Evolutionary conservation across 2,888 invertebrate genomes (phyloP).

Genomic region (Toxonevra muliebris): DNA sequence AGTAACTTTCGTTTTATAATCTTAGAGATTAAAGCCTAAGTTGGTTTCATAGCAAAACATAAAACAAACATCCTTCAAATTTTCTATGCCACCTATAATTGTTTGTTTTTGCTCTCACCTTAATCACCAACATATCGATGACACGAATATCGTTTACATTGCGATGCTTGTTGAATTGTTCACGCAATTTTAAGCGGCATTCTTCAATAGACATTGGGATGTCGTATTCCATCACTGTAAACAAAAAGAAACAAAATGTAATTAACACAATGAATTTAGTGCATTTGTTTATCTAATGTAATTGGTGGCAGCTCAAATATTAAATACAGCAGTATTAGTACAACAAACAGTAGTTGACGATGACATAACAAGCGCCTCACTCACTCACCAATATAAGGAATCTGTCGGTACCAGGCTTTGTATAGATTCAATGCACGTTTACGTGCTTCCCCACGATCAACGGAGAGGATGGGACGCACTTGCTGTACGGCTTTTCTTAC

Average conservation of each 20-base stretch:
- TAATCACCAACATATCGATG: constrained; percentile 91
- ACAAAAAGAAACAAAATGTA: constrained; percentile 4
- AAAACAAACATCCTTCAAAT: neutral
- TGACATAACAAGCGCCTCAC: constrained; percentile 48
- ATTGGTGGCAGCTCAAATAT: neutral
- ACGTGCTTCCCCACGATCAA: constrained; percentile 79
- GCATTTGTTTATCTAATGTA: too few relatives aligned
- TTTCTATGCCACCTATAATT: too few relatives aligned
- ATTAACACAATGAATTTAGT: neutral
- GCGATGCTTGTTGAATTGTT: constrained; percentile 80
- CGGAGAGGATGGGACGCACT: constrained; percentile 87
- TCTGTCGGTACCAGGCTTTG: constrained; percentile 93
- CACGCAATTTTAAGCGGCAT: constrained; percentile 77
- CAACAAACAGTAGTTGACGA: constrained; percentile 32
- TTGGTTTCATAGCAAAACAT: neutral
- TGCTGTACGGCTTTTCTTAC: constrained; percentile 69
- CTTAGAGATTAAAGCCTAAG: neutral
- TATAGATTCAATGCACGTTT: constrained; percentile 87
- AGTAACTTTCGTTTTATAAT: neutral
- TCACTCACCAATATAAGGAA: constrained; percentile 84
- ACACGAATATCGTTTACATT: constrained; percentile 85
- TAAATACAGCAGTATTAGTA: neutral
- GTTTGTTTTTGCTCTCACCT: constrained; percentile 69
- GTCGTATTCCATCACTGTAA: constrained; percentile 84
- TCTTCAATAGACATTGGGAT: constrained; percentile 79